These are phyloP conservation scores for Drosophila ficusphila DNA, from an alignment of 1,140 invertebrate genomes.

Conservation along the genomic window DNA sequence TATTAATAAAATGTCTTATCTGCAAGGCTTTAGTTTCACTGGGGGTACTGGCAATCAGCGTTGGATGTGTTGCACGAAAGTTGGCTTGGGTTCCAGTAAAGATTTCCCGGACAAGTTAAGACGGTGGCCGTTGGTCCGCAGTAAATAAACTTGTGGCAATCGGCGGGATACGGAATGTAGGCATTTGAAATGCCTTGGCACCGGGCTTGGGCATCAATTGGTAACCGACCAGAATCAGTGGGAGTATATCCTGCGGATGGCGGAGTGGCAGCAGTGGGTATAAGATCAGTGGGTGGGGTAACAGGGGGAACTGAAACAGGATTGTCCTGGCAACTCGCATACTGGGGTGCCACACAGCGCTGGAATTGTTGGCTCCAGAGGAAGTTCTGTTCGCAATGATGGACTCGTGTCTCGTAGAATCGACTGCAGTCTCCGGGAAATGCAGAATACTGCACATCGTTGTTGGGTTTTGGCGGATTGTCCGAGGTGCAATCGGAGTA, in stretches of 20 bases:
- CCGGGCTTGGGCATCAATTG: slow-evolving; percentile 18
- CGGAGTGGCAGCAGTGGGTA: slow-evolving; percentile 46
- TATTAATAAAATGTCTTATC: neutral
- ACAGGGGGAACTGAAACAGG: neutral
- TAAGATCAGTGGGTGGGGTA: neutral
- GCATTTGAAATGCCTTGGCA: slow-evolving; percentile 10
- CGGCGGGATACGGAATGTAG: slow-evolving; percentile 59
- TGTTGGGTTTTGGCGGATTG: neutral
- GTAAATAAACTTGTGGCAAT: slow-evolving; percentile 70
- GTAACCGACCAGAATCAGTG: neutral
- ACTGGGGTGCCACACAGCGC: slow-evolving; percentile 30
- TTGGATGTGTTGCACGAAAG: slow-evolving; percentile 19
- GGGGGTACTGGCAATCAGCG: neutral
- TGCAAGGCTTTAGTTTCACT: neutral
- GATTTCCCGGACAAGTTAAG: slow-evolving; percentile 35
- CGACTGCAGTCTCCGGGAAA: slow-evolving; percentile 48
- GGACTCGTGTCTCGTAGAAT: slow-evolving; percentile 27
- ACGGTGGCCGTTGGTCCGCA: slow-evolving; percentile 51
- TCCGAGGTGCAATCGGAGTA: slow-evolving; percentile 30
- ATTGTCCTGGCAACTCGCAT: neutral
- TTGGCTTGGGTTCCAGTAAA: slow-evolving; percentile 43
- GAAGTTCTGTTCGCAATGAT: slow-evolving; percentile 22
- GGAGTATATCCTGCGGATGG: neutral
- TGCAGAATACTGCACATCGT: slow-evolving; percentile 16
- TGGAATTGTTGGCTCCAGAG: slow-evolving; percentile 27